Base-by-base conservation (phyloP, 2,113 vertebrate species). In the Nettapus auritus region DNA sequence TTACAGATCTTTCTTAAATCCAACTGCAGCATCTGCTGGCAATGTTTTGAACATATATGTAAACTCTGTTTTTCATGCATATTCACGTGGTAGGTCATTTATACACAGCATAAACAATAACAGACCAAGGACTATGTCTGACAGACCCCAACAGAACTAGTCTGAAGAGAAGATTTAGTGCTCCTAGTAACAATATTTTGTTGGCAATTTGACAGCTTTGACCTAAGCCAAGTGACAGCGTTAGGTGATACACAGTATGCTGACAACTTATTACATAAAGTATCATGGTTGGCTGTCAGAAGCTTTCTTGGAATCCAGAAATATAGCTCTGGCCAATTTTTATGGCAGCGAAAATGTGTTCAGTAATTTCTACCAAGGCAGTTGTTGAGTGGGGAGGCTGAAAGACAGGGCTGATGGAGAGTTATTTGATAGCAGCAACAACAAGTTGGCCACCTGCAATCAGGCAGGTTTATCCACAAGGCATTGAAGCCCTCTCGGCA, bases 251-350 rank as follows among this genome's bases (percentile, higher is more conserved):
- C 83, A 94, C 89, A 96, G 79, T 96, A 95, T 97, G 94, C 97
- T 97, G 97, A 97, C 95, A 97, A 97, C 96, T 97, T 96, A 96
- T 97, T 96, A 96, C 93, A 93, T 91, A 94, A 69, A 91, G 95
- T 87, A 93, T 97, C 96, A 77, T 97, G 89, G 96, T 95, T 97
- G 97, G 94, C 96, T 97, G 96, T 97, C 97, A 97, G 95, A 97
- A 97, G 97, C 95, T 97, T 98, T 97, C 97, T 97, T 97, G 96
- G 96, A 98, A 97, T 97, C 96, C 95, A 97, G 97, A 98, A 98
- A 98, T 96, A 98, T 92, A 98, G 96, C 90, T 59, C 75, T 93
- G 97, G 94, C 97, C 97, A 96, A 97, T 97, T 95, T 96, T 97
- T 97, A 97, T 97, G 98, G 97, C 96, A 97, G 97, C 62, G 64